Evolutionary conservation across 2,888 invertebrate species (phyloP), one percentile per base, ranked within the genome.

Genomic region (Theodoxus fluviatilis): DNA sequence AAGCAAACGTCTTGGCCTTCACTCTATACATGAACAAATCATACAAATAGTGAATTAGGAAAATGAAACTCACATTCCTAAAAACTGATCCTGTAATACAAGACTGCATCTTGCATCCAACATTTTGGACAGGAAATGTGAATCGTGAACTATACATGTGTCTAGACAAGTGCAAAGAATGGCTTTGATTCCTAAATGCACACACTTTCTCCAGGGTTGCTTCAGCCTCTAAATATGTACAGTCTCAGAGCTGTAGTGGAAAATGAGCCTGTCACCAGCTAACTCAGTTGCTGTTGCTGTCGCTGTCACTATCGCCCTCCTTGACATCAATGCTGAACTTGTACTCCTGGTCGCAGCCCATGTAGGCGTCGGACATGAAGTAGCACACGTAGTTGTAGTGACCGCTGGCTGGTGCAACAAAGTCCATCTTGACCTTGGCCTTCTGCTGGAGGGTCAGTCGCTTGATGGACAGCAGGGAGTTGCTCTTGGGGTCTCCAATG

Each of bases 331-430:
- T 79, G 35, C 77, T 78, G 76, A 99, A 95, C 88, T 94, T 94
- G 89, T 99, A 99, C 89, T 99, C 99, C 88, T 99, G 99, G 90
- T 99, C 99, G 83, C 98, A 99, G 9, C 99, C 99, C 84, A 99
- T 91, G 88, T 99, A 99, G 0, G 98, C 94, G 88, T 99, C 99
- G 81, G 96, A 97, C 97, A 99, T 99, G 89, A 95, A 99, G 89
- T 96, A 99, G 67, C 99, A 89, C 0, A 95, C 95, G 88, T 97
- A 98, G 18, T 93, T 92, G 88, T 96, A 94, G 37, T 93, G 91
- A 6, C 96, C 87, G 0, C 94, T 91, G 73, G 92, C 91, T 0
- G 97, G 97, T 37, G 97, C 96, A 43, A 97, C 94, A 88, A 98
- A 99, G 88, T 97, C 96, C 66, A 97, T 89, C 69, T 92, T 91